These are phyloP conservation scores for Dufourea novaeangliae DNA, from an alignment of 1,140 invertebrate species.

Conservation along the genomic window DNA sequence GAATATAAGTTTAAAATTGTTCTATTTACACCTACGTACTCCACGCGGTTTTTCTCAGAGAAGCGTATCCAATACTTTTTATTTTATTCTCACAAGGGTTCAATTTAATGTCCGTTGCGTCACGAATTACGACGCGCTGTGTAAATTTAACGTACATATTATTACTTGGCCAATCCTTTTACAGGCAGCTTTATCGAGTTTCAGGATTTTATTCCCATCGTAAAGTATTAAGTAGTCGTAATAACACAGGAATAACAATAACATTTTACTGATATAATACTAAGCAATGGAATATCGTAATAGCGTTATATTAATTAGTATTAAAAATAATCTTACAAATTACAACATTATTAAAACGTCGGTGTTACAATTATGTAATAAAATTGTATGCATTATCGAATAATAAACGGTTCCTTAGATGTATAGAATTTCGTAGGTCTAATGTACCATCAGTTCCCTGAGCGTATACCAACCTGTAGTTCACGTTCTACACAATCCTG, in stretches of 20 bases:
- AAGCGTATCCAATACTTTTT: too few relatives aligned
- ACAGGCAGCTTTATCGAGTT: too few relatives aligned
- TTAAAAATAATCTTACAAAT: background rate
- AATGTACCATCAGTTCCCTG: background rate
- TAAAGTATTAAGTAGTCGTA: too few relatives aligned
- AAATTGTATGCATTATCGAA: background rate
- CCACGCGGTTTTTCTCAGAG: too few relatives aligned
- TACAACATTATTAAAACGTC: background rate
- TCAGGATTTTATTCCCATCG: too few relatives aligned
- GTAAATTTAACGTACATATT: too few relatives aligned
- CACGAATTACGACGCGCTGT: too few relatives aligned
- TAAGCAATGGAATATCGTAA: background rate
- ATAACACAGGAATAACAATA: background rate
- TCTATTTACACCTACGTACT: too few relatives aligned
- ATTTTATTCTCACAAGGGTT: too few relatives aligned
- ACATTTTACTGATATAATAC: background rate
- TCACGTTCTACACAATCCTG: slow-evolving; percentile 33
- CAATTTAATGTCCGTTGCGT: too few relatives aligned
- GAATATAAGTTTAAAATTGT: too few relatives aligned
- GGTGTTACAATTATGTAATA: background rate
- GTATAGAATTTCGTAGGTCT: background rate
- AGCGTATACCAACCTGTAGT: slow-evolving; percentile 28
- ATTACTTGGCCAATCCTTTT: too few relatives aligned
- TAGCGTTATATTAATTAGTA: background rate
- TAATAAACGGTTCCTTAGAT: background rate